Conservation (phyloP, 1,140 invertebrate genomes). For the Anastrepha ludens region DNA sequence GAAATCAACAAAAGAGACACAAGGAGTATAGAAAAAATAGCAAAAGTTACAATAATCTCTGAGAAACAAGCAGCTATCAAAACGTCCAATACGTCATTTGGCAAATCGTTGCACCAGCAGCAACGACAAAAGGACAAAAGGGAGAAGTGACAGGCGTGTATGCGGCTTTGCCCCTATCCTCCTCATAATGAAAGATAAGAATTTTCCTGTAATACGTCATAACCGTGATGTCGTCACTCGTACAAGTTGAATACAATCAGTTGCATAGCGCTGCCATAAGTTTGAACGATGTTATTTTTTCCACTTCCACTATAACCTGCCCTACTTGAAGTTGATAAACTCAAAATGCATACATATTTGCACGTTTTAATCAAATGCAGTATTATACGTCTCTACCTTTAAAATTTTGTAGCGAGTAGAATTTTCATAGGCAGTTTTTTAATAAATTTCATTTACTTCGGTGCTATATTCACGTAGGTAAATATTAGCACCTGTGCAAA, state of each 20-base stretch:
- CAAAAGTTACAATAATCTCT: background rate
- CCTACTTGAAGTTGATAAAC: no score
- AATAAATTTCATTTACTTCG: no score
- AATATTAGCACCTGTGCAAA: no score
- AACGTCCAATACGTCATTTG: slow-evolving; percentile 25
- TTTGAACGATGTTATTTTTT: background rate
- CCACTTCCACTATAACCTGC: no score
- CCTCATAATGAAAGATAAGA: background rate
- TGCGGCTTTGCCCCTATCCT: no score
- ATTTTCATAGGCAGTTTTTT: no score
- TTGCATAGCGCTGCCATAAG: background rate
- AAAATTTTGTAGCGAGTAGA: no score
- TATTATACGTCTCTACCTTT: background rate
- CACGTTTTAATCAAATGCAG: background rate
- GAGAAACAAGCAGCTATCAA: background rate
- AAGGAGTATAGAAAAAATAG: background rate
- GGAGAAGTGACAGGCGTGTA: no score
- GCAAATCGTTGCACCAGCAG: background rate
- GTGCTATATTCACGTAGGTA: no score
- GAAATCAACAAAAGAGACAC: background rate
- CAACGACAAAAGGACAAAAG: background rate
- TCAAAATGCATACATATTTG: background rate
- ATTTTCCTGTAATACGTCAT: slow-evolving; percentile 8
- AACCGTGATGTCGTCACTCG: slow-evolving; percentile 10
- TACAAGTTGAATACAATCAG: background rate